Evolutionary conservation across 2,113 vertebrate species (phyloP).

Genomic region (Ammodytes marinus): DNA sequence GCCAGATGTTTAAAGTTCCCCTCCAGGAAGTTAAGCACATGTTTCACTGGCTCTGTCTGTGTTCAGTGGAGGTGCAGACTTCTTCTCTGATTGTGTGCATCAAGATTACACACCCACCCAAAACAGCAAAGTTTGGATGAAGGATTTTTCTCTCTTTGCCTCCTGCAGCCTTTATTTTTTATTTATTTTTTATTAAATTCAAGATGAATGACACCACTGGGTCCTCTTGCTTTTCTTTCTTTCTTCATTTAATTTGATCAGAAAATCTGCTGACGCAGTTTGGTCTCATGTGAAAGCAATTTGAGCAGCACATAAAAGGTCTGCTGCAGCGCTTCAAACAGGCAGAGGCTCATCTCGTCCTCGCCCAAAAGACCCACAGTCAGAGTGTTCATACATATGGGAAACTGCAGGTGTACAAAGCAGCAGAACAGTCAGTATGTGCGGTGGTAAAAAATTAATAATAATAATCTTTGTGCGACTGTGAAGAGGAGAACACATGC

Average conservation of each 20-base stretch:
- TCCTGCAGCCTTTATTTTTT: slow-evolving; percentile 44
- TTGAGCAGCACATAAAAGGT: slow-evolving; percentile 73
- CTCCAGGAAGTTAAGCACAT: slow-evolving; percentile 63
- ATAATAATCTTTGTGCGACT: not conserved
- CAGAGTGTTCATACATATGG: not conserved
- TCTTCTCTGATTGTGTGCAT: slow-evolving; percentile 29
- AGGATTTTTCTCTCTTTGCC: slow-evolving; percentile 55
- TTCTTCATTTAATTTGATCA: slow-evolving; percentile 81
- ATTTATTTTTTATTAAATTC: slow-evolving; percentile 66
- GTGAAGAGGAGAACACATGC: slow-evolving; percentile 14
- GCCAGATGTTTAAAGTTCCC: slow-evolving; percentile 70
- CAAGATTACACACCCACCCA: slow-evolving; percentile 34
- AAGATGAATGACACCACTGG: slow-evolving; percentile 56
- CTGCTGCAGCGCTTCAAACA: slow-evolving; percentile 55
- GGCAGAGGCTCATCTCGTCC: slow-evolving; percentile 43
- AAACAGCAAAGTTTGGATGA: not conserved
- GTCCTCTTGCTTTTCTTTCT: slow-evolving; percentile 18
- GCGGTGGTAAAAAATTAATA: not conserved
- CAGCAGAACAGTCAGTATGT: slow-evolving; percentile 19
- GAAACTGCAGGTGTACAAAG: slow-evolving; percentile 35
- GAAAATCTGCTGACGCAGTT: slow-evolving; percentile 76
- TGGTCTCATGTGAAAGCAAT: slow-evolving; percentile 86
- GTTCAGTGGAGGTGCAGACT: slow-evolving; percentile 18
- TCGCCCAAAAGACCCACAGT: slow-evolving; percentile 35
- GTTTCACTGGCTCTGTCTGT: slow-evolving; percentile 46